Base-by-base conservation (phyloP, 2,888 invertebrate genomes). In the Ophraella communa region DNA sequence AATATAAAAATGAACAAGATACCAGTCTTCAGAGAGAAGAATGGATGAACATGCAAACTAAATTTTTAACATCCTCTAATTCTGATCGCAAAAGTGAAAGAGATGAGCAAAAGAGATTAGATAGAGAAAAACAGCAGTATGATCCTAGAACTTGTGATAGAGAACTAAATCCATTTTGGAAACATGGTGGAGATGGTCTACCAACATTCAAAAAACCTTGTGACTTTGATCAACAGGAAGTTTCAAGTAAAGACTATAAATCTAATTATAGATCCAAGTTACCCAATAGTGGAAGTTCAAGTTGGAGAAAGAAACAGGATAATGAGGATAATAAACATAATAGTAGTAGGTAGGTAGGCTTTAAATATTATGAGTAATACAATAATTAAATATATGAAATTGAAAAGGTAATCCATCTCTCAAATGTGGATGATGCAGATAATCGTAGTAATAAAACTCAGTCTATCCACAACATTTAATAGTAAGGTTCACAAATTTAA, bases 111-210 rank as follows among this genome's bases (percentile, higher is more conserved):
- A 83, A 85, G 82, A 63, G 84, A 85, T 59, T 82, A 84, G 85
- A 86, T 72, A 83, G 83, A 67, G 82, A 86, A 69, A 84, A 85
- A 60, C 85, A 87, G 75, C 83, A 86, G 42, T 89, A 90, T 73
- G 86, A 89, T 79, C 92, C 92, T 14, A 87, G 90, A 0, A 89
- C 89, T 67, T 91, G 90, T 79, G 82, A 81, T 1, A 84, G 90
- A 75, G 96, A 97, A 83, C 83, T 96, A 58, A 97, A 97, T 85
- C 96, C 95, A 0, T 93, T 94, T 77, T 96, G 96, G 95, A 95
- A 91, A 84, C 85, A 91, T 81, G 95, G 94, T 47, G 96, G 96
- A 0, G 87, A 87, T 57, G 96, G 96, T 1, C 78, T 96, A 64
- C 96, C 96, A 0, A 83, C 68, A 78, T 79, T 75, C 79, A 81